Base-by-base conservation (phyloP, 64 coral and sea anemone genomes). In the Stichodactyla mertensii region DNA sequence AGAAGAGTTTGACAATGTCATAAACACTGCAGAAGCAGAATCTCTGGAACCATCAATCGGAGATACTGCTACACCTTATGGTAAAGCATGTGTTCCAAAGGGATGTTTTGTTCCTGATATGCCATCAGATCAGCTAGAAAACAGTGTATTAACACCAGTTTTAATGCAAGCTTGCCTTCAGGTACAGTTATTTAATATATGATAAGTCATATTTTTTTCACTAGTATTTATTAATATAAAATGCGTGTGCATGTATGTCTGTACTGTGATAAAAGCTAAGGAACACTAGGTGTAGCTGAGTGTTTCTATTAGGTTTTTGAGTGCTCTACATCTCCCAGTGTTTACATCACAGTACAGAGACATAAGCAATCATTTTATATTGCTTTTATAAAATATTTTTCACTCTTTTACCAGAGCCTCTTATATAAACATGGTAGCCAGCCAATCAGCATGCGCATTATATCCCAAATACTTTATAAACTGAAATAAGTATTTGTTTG, bases 141-240 rank as follows among this genome's bases (percentile, higher is more conserved):
- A 12, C 24, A 31, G 24, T 28, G 16, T 74, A 74, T 16, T 80
- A 28, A 77, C 60, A 54, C 94, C 94, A 51, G 54, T 97, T 4
- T 57, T 85, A 20, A 97, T 97, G 94, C 88, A 87, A 36, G 85
- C 91, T 16, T 97, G 94, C 79, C 85, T 97, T 51, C 91, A 97
- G 91, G 94, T 97, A 85, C 1, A 71, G 54, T n/a, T 55, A 84
- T n/a, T 16, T 78, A n/a, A n/a, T n/a, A 13, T 14, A 61, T 86
- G 7, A 12, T 80, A 19, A 7, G 5, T 27, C 22, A 15, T 85
- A 23, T 85, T 4, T n/a, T n/a, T 84, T 55, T 15, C 28, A n/a
- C 54, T 84, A 19, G 18, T 16, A 57, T 9, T 87, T 45, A 26
- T 27, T 5, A 15, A 53, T 74, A 14, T 45, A 70, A 60, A 0